phyloP scores from a whole-genome alignment of 2,113 vertebrate genomes.

The Coptodon bakossiorum region DNA sequence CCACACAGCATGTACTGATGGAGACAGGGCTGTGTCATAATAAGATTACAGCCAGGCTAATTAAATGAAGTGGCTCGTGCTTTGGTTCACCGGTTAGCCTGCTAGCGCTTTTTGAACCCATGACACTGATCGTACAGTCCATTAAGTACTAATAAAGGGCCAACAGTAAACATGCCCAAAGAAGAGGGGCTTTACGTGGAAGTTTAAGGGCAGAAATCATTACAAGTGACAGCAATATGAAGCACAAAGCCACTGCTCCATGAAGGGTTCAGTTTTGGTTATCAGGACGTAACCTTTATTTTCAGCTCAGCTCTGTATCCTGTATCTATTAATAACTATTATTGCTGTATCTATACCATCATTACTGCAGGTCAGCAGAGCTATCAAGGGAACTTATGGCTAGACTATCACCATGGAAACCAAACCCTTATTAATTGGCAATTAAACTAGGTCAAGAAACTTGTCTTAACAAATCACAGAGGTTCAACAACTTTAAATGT shows the following conservation, averaged over 20 bases:
- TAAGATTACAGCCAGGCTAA: conserved; percentile 43
- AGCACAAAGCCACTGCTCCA: neutral
- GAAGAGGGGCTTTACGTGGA: neutral
- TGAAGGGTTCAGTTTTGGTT: neutral
- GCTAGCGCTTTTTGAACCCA: conserved; percentile 17
- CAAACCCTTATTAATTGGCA: conserved; percentile 47
- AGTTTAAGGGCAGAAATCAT: neutral
- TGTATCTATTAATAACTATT: conserved; percentile 17
- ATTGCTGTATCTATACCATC: conserved; percentile 4
- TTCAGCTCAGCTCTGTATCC: neutral
- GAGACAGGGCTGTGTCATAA: conserved; percentile 9
- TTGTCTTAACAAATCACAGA: neutral
- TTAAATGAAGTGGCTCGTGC: conserved; percentile 24
- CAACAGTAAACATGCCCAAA: neutral
- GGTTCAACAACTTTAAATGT: neutral
- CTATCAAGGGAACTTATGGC: conserved; percentile 12
- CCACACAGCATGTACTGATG: neutral
- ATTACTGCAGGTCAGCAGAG: conserved; percentile 46
- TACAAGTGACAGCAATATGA: neutral
- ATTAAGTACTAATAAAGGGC: conserved; percentile 28
- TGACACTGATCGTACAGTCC: conserved; percentile 17
- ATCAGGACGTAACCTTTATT: neutral
- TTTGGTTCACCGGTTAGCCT: conserved; percentile 15
- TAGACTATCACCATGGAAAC: conserved; percentile 40
- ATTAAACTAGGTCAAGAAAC: conserved; percentile 59